These are phyloP conservation scores for Tricholaema leucomelas DNA, from an alignment of 2,113 vertebrate genomes.

Conservation along the genomic window DNA sequence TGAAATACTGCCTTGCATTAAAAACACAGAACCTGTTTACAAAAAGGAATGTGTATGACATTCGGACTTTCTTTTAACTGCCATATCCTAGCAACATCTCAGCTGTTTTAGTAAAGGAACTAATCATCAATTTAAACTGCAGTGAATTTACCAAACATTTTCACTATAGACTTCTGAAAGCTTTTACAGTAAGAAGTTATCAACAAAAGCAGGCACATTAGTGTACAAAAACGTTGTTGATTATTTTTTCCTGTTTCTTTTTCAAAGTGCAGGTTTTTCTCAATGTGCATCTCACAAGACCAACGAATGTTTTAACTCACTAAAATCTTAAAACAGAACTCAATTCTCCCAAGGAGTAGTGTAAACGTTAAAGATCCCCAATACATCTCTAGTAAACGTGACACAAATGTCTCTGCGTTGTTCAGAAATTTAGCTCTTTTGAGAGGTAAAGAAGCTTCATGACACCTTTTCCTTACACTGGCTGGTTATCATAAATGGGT, in stretches of 20 bases:
- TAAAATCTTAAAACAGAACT: constrained; percentile 65
- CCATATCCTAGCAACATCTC: constrained; percentile 56
- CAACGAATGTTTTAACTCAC: constrained; percentile 67
- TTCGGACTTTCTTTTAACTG: constrained; percentile 59
- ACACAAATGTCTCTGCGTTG: constrained; percentile 59
- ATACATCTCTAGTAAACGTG: constrained; percentile 64
- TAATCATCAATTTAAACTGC: constrained; percentile 70
- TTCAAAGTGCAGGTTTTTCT: constrained; percentile 59
- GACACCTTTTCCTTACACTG: constrained; percentile 63
- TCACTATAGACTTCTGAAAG: constrained; percentile 78
- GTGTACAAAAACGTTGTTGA: constrained; percentile 74
- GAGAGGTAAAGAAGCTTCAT: constrained; percentile 68
- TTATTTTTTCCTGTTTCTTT: constrained; percentile 59
- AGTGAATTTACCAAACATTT: constrained; percentile 80
- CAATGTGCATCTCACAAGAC: constrained; percentile 61
- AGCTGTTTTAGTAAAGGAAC: constrained; percentile 72
- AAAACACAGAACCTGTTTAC: constrained; percentile 71
- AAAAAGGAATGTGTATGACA: constrained; percentile 70
- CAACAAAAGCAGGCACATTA: constrained; percentile 82
- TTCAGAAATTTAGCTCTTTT: constrained; percentile 63
- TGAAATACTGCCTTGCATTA: constrained; percentile 69
- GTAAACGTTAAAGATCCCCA: constrained; percentile 72
- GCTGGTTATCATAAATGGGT: constrained; percentile 66
- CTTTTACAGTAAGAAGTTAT: constrained; percentile 83
- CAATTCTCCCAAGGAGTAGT: constrained; percentile 68